phyloP scores from a whole-genome alignment of 2,797 vertebrate genomes.

The Enteromius trimaculatus region DNA sequence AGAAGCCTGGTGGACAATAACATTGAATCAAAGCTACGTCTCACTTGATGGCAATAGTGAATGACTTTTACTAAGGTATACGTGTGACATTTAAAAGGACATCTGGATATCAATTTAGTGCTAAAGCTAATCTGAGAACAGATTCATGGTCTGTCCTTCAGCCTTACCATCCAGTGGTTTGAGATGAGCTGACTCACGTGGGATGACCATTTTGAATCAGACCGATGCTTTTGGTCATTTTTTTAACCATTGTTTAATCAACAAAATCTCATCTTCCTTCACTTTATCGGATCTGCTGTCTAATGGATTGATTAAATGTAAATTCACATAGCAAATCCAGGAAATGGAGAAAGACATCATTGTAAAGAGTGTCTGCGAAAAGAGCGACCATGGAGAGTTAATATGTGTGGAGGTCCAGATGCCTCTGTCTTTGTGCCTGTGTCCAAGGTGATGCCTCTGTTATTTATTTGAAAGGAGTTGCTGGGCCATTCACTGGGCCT shows the following conservation, averaged over 20 bases:
- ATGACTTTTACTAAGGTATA: neutral
- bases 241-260: neutral
- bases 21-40: neutral
- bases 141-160: constrained; percentile 12
- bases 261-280: neutral
- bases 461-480: constrained; percentile 59
- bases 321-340: neutral
- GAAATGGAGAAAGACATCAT: neutral
- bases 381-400: constrained; percentile 42
- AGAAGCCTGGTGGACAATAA: neutral
- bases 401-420: constrained; percentile 59
- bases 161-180: neutral
- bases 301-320: neutral
- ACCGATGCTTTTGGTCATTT: neutral
- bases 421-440: constrained; percentile 56
- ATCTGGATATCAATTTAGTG: neutral
- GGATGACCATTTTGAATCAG: constrained; percentile 17
- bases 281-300: neutral
- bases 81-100: constrained; percentile 1
- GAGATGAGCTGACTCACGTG: neutral
- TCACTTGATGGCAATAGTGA: neutral
- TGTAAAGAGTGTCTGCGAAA: constrained; percentile 10
- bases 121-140: constrained; percentile 34
- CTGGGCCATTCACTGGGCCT: constrained; percentile 55
- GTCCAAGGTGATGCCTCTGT: constrained; percentile 54